These are phyloP conservation scores for Novumbra hubbsi DNA, from an alignment of 2,797 vertebrate genomes.

Conservation along the genomic window DNA sequence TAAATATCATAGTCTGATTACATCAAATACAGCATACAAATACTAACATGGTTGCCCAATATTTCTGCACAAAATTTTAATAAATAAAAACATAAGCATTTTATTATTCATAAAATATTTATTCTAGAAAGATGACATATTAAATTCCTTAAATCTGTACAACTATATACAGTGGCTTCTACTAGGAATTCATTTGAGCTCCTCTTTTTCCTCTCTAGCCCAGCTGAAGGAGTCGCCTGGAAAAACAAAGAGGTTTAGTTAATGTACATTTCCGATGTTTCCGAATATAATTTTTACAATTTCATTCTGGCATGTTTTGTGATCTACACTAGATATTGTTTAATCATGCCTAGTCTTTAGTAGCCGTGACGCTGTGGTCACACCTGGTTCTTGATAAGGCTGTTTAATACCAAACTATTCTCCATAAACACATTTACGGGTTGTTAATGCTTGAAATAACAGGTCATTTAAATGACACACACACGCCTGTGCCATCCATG, in stretches of 20 bases:
- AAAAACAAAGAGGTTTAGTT: not conserved
- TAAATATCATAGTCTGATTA: not conserved
- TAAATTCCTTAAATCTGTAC: not conserved
- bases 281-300: not conserved
- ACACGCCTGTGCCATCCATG: not conserved
- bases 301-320: not conserved
- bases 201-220: not conserved
- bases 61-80: not conserved
- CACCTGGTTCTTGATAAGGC: not conserved
- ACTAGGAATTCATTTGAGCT: constrained; percentile 5
- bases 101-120: not conserved
- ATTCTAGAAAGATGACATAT: not conserved
- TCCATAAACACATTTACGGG: not conserved
- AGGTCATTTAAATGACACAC: not conserved
- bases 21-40: not conserved
- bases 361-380: not conserved
- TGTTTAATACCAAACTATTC: not conserved
- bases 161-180: not conserved
- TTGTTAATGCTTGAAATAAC: not conserved
- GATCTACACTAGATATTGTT: no score
- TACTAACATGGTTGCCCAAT: not conserved
- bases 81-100: not conserved
- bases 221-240: not conserved
- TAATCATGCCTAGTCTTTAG: no score
- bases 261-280: not conserved